These are phyloP conservation scores for Tetanocera ferruginea DNA, from an alignment of 2,888 invertebrate genomes.

Conservation along the genomic window DNA sequence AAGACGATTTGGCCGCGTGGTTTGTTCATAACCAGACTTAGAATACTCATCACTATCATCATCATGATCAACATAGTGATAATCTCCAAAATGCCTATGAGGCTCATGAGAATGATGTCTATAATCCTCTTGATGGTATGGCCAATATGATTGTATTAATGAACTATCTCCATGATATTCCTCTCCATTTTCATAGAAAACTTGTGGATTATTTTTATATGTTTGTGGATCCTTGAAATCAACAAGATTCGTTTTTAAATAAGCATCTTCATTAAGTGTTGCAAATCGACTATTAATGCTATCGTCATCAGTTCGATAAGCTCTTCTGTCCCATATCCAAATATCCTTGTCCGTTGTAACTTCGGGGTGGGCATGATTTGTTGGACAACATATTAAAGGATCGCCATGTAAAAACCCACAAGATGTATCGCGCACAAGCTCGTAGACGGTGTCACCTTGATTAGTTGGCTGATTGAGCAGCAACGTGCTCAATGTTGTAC, in stretches of 20 bases:
- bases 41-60: neutral
- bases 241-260: slow-evolving; percentile 53
- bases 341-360: slow-evolving; percentile 46
- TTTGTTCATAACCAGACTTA: neutral
- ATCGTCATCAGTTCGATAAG: neutral
- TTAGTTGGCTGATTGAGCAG: slow-evolving; percentile 50
- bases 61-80: slow-evolving; percentile 49
- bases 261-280: neutral
- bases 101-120: slow-evolving; percentile 7
- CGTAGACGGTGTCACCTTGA: neutral
- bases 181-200: slow-evolving; percentile 54
- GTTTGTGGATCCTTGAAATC: slow-evolving; percentile 63
- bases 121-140: neutral
- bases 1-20: neutral
- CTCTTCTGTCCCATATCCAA: slow-evolving; percentile 62
- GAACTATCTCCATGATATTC: neutral
- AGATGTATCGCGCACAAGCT: slow-evolving; percentile 45
- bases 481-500: slow-evolving; percentile 54
- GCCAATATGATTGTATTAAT: too few relatives aligned
- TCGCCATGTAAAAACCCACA: neutral
- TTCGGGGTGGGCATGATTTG: neutral
- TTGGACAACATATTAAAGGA: neutral
- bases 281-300: neutral
- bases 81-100: slow-evolving; percentile 43
- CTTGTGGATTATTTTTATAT: slow-evolving; percentile 63